phyloP scores from a whole-genome alignment of 2,113 vertebrate genomes.

The Hypomesus transpacificus region DNA sequence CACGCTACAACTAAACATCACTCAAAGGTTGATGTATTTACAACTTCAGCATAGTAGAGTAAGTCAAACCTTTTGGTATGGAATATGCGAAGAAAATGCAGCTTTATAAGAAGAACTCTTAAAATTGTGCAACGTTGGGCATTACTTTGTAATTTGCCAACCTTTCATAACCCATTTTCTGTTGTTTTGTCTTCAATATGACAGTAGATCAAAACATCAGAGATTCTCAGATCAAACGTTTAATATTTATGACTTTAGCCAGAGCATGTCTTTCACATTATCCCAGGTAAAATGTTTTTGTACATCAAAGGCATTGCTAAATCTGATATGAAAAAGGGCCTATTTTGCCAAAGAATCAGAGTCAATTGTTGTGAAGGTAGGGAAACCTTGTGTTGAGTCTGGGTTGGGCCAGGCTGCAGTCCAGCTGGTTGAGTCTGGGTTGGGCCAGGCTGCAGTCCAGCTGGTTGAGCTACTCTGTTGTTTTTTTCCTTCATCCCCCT shows the following conservation, averaged over 20 bases:
- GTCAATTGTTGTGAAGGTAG: background rate
- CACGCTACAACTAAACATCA: no score
- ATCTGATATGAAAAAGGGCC: background rate
- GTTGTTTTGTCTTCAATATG: no score
- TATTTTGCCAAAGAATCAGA: background rate
- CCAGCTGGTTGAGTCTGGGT: conserved; percentile 15
- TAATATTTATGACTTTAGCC: no score
- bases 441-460: background rate
- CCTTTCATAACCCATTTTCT: no score
- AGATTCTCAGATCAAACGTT: no score
- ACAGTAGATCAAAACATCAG: no score
- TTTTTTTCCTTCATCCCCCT: conserved; percentile 9
- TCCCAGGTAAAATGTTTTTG: background rate
- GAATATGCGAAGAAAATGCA: no score
- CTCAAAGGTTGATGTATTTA: no score
- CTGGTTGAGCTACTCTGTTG: conserved; percentile 21
- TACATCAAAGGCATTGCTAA: background rate
- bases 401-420: background rate
- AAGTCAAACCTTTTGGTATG: no score
- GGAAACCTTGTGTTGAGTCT: conserved; percentile 1
- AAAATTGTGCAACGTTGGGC: background rate
- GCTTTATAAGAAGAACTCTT: background rate
- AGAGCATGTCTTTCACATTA: background rate
- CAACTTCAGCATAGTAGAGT: no score
- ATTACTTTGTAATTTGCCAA: background rate